Evolutionary conservation across 1,140 invertebrate species (phyloP), one percentile per base, ranked within the genome.

Genomic region (Melipona quadrifasciata): DNA sequence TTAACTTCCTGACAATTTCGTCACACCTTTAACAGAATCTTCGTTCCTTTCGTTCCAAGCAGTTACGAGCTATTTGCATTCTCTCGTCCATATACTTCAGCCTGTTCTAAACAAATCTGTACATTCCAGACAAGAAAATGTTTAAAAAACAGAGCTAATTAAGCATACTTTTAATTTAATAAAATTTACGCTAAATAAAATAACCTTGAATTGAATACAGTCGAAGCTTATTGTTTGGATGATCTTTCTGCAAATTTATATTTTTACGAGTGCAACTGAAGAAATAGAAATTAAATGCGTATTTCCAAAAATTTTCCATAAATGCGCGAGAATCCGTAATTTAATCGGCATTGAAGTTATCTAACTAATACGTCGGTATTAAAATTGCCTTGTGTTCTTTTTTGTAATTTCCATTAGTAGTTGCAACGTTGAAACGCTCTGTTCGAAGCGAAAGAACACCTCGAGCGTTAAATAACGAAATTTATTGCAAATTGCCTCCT

Each of bases 1-100:
- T 73, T 53, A 73, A 27, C 47, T 73, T 73, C 47, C 71, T 73
- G 47, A 73, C 71, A 73, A 73, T 73, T 73, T 73, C 68, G 21
- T 34, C 71, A 16, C n/a, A n/a, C 24, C n/a, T 51, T 53, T 16
- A n/a, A 73, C 1, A 14, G 47, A n/a, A 27, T 27, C 47, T 53
- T 4, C 71, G 1, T 5, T 53, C 17, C 68, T n/a, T 71, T 47
- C 31, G 39, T 21, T 14, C 16, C 1, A 31, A 53, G 10, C 5
- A 4, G 27, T 31, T 53, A 53, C 47, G 31, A 5, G 4, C 0
- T 1, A 27, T 27, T 70, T 70, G 34, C 34, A 39, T 70, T 39
- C 12, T 19, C 27, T 67, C 16, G 16, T 67, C 27, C 2, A 31
- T 67, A 67, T 34, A 65, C 3, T 31, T 39, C 34, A 34, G 34